Conservation (phyloP, 2,113 vertebrate species). For the Gadus chalcogrammus region DNA sequence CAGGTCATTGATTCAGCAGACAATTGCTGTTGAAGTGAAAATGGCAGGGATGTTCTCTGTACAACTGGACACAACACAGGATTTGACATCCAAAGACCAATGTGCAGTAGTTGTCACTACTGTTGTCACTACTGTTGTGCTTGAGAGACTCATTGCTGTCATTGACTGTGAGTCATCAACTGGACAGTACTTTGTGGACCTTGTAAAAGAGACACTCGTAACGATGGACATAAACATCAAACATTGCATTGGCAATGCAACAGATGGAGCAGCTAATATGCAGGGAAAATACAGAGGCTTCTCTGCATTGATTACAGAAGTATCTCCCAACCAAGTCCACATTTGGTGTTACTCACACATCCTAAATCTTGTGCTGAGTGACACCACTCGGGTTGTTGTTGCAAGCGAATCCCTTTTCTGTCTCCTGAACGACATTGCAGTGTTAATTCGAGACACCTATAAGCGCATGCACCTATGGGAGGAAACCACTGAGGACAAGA, state of each 20-base stretch:
- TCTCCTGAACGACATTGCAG: slow-evolving; percentile 12
- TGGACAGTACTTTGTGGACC: slow-evolving; percentile 10
- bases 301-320: slow-evolving; percentile 21
- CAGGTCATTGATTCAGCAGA: slow-evolving; percentile 1
- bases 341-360: slow-evolving; percentile 28
- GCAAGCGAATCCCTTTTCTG: slow-evolving; percentile 29
- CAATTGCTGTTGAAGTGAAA: slow-evolving; percentile 13
- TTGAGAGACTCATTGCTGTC: slow-evolving; percentile 9
- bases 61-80: slow-evolving; percentile 23
- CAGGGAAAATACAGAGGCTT: slow-evolving; percentile 19
- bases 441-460: background rate
- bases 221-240: slow-evolving; percentile 16
- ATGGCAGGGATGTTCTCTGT: slow-evolving; percentile 25
- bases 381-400: slow-evolving; percentile 21
- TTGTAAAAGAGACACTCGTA: background rate
- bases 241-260: slow-evolving; percentile 10
- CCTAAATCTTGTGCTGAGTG: slow-evolving; percentile 15
- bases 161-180: slow-evolving; percentile 23
- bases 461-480: slow-evolving; percentile 18
- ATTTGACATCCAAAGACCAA: slow-evolving; percentile 22
- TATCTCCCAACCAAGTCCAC: slow-evolving; percentile 26
- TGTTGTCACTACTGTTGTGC: slow-evolving; percentile 7
- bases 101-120: slow-evolving; percentile 14
- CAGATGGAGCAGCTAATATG: slow-evolving; percentile 28
- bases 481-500: slow-evolving; percentile 19